Evolutionary conservation across 2,797 vertebrate genomes (phyloP).

Genomic region (Lepus townsendii): DNA sequence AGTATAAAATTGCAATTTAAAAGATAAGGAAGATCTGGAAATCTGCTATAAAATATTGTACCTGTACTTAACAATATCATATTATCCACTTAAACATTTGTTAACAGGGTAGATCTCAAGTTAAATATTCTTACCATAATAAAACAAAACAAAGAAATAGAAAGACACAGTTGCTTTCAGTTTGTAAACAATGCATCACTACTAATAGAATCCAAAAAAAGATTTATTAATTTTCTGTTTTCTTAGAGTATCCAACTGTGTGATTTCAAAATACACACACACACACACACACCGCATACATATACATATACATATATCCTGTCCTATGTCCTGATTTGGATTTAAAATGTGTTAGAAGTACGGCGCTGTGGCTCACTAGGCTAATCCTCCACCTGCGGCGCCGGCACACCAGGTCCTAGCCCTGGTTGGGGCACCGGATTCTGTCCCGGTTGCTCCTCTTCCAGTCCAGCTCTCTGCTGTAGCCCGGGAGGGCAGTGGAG

Average conservation of each 20-base stretch:
- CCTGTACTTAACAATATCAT: neutral
- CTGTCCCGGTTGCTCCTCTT: too few relatives aligned
- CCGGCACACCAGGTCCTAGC: too few relatives aligned
- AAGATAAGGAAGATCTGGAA: neutral
- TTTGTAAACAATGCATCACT: conserved; percentile 4
- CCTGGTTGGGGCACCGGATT: too few relatives aligned
- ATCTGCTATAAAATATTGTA: neutral
- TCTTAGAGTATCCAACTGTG: conserved; percentile 9
- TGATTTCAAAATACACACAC: neutral
- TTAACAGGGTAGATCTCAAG: neutral
- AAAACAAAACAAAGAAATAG: neutral
- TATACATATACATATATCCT: neutral
- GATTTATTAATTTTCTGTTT: neutral
- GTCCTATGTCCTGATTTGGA: conserved; percentile 28
- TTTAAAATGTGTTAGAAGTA: conserved; percentile 59
- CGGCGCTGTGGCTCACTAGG: too few relatives aligned
- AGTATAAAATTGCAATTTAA: neutral
- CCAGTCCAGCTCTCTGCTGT: too few relatives aligned
- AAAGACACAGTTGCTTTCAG: neutral
- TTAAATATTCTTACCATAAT: neutral
- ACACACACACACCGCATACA: neutral
- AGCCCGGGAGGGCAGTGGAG: too few relatives aligned
- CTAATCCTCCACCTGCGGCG: too few relatives aligned
- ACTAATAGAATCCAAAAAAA: conserved; percentile 28
- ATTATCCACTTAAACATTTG: neutral